Conservation (phyloP, 2,888 invertebrate species). For the Sarcophaga caerulescens region DNA sequence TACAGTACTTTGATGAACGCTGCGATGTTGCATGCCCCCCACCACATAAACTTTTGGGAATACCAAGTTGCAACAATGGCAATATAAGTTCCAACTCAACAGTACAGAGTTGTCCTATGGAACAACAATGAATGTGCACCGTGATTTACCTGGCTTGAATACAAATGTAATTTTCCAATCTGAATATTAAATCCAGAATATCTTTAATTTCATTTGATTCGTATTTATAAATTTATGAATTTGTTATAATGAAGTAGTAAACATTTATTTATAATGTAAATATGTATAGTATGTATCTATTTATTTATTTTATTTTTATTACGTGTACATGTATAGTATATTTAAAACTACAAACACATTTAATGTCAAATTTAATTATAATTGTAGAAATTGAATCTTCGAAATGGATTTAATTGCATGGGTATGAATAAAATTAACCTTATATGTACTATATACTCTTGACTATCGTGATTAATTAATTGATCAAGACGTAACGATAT, state of each 20-base stretch:
- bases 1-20: conserved; percentile 77
- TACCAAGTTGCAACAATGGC: conserved; percentile 68
- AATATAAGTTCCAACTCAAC: conserved; percentile 46
- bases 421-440: not conserved
- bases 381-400: too few species aligned
- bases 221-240: conserved; percentile 5
- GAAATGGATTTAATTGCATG: conserved; percentile 6
- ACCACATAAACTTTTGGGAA: conserved; percentile 74
- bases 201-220: conserved; percentile 29
- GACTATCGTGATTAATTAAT: too few species aligned
- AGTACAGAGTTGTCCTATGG: conserved; percentile 75
- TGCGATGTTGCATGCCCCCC: conserved; percentile 75
- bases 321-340: too few species aligned
- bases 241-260: conserved; percentile 9
- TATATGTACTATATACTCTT: not conserved
- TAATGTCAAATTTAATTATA: too few species aligned
- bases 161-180: not conserved
- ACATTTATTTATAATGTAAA: conserved; percentile 42
- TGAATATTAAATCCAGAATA: not conserved
- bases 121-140: conserved; percentile 72
- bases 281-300: conserved; percentile 43
- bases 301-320: conserved; percentile 43
- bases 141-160: not conserved
- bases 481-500: too few species aligned
- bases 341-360: too few species aligned